Conservation (phyloP, 2,113 vertebrate genomes). For the Myrmecobius fasciatus region DNA sequence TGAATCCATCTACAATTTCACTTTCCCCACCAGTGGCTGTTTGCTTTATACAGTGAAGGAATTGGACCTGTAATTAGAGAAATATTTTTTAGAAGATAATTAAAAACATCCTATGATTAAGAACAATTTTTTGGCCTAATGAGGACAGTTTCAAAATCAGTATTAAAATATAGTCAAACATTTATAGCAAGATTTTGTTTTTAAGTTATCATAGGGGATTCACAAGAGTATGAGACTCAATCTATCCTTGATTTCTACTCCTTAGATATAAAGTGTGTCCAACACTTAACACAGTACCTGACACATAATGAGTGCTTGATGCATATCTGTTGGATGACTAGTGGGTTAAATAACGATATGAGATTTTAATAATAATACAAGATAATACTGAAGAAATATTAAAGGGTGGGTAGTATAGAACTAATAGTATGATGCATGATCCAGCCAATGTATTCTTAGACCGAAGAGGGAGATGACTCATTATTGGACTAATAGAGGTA, state of each 20-base stretch:
- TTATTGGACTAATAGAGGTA: neutral
- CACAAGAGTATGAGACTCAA: neutral
- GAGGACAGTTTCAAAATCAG: conserved; percentile 29
- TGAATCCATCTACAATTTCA: conserved; percentile 93
- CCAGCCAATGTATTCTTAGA: neutral
- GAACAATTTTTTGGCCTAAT: neutral
- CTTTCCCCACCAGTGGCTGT: conserved; percentile 91
- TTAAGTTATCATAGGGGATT: neutral
- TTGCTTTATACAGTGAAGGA: conserved; percentile 94
- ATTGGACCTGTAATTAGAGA: conserved; percentile 88
- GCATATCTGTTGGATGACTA: neutral
- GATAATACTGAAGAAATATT: neutral
- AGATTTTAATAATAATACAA: neutral
- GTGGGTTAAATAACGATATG: neutral
- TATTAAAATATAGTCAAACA: neutral
- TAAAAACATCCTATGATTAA: neutral
- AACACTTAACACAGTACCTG: neutral
- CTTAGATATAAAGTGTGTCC: neutral
- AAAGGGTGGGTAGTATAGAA: neutral
- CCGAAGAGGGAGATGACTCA: neutral
- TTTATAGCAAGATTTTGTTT: neutral
- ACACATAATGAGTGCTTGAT: neutral
- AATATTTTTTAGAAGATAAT: neutral
- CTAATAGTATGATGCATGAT: neutral
- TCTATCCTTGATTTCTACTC: neutral